Evolutionary conservation across 2,113 vertebrate genomes (phyloP), one percentile per base, ranked within the genome.

Genomic region (Calypte anna): DNA sequence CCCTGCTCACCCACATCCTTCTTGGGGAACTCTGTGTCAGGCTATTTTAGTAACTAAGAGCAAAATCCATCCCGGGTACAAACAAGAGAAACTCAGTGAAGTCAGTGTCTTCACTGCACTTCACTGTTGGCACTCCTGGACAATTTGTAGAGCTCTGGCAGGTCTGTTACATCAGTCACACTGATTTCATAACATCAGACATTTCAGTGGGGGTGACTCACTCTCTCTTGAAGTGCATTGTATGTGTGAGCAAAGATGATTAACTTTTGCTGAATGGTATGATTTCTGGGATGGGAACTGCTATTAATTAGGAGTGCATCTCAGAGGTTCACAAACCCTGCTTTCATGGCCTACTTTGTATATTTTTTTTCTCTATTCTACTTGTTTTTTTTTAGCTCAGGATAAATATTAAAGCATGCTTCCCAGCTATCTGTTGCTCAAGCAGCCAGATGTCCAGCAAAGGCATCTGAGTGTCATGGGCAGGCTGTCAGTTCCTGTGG

Each of bases 251-350:
- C 90, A 96, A 95, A 95, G 95, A 96, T 86, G 94, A 95, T 97
- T 95, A 97, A 96, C 95, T 96, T 97, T 70, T 97, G 96, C 96
- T 97, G 96, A 96, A 96, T 96, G 88, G 94, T 72, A 95, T 96
- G 95, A 93, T 97, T 96, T 91, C 93, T 97, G 95, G 90, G 82
- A 96, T 86, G 88, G 86, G 86, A 93, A 95, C 89, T 88, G 94
- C 94, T 94, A 67, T 91, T 96, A 96, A 97, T 97, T 96, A 95
- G 91, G 44, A 97, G 54, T 57, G 30, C 88, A 96, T 83, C 94
- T 97, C 94, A 82, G 91, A 91, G 92, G 92, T 90, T 91, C 95
- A 44, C 82, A 88, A 93, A 76, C 86, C 33, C 53, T 84, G 82
- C 88, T 93, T 96, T 95, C 91, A 44, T 94, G 86, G 93, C 91